Base-by-base conservation (phyloP, 37 sponge, comb jelly and placozoan genomes). In the Diacarnus erythraeanus region DNA sequence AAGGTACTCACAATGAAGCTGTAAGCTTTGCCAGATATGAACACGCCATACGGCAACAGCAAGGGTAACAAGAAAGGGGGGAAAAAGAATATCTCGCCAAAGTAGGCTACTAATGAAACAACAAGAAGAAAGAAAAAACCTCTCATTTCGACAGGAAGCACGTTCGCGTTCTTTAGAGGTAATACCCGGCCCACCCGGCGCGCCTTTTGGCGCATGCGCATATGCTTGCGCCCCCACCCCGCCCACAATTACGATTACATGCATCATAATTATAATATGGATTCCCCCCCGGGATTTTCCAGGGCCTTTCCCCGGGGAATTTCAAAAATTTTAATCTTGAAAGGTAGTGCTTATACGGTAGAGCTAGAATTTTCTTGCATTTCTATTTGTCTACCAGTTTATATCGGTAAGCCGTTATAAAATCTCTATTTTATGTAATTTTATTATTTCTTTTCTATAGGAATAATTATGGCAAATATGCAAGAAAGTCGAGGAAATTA, bases 91-190 rank as follows among this genome's bases (percentile, higher is more conserved):
- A 81, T 40, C 4, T 76, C 33, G 2, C 90, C 86, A 54, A 82
- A 69, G 63, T 69, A 72, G 31, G 66, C 61, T 9, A 76, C 77
- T 20, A 38, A 22, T 33, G 38, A 21, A 18, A 90, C 34, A 56
- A 77, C 31, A 3, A 85, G 30, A 26, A 74, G 37, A 47, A 86
- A 90, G 21, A 70, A 30, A 38, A 82, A 51, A 4, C 91, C 91
- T 8, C 33, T 66, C 38, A 90, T 36, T n/a, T 42, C 41, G 36
- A 30, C 27, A 41, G 64, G 69, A 69, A 39, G 18, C 69, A 36
- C 35, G 69, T 10, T 33, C 31, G 69, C 38, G 3, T n/a, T n/a
- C n/a, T n/a, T n/a, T n/a, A n/a, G n/a, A n/a, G n/a, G n/a, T n/a
- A n/a, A n/a, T n/a, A n/a, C n/a, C n/a, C n/a, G n/a, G n/a, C n/a